Evolutionary conservation across 2,888 invertebrate genomes (phyloP).

Genomic region (Amphipoea oculea): DNA sequence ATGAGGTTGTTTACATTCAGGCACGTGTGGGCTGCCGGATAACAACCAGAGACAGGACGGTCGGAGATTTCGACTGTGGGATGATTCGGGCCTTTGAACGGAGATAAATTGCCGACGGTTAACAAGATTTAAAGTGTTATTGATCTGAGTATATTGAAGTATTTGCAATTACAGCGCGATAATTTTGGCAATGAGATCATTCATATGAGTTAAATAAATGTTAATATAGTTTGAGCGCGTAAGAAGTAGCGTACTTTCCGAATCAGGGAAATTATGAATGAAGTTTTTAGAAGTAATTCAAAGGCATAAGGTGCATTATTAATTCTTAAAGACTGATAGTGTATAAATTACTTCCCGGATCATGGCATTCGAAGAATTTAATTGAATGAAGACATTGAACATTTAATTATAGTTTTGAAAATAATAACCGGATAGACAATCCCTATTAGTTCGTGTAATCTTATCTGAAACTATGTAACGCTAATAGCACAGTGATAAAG

Average conservation of each 20-base stretch:
- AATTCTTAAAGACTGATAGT: slow-evolving; percentile 21
- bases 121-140: slow-evolving; percentile 9
- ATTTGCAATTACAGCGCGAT: not conserved
- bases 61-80: slow-evolving; percentile 44
- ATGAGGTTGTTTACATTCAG: slow-evolving; percentile 71
- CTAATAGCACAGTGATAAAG: slow-evolving; percentile 60
- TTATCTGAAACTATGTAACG: slow-evolving; percentile 56
- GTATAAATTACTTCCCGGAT: slow-evolving; percentile 24
- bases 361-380: not conserved
- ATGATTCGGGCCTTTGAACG: slow-evolving; percentile 18
- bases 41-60: slow-evolving; percentile 46
- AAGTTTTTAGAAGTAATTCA: not conserved
- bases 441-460: slow-evolving; percentile 53
- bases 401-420: slow-evolving; percentile 23
- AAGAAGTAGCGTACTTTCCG: not conserved
- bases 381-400: not conserved
- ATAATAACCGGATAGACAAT: slow-evolving; percentile 36
- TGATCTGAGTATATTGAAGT: slow-evolving; percentile 12
- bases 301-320: not conserved
- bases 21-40: slow-evolving; percentile 69
- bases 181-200: not conserved
- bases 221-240: too few relatives aligned
- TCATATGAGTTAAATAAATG: not conserved
- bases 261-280: not conserved
- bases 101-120: slow-evolving; percentile 9